Conservation (phyloP, 1,140 invertebrate genomes). For the Anastatus disparis region DNA sequence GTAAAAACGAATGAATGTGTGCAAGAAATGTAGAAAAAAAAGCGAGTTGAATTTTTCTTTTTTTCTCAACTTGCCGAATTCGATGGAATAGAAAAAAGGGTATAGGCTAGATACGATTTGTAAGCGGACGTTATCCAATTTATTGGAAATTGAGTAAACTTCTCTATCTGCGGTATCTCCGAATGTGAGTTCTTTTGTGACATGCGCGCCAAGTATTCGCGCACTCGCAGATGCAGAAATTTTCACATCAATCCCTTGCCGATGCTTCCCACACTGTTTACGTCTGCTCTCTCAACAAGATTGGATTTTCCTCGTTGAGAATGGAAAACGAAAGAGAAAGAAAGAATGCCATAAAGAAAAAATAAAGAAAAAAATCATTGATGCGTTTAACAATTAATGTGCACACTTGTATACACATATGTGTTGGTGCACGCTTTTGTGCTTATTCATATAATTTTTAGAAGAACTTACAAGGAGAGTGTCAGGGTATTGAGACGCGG, state of each 20-base stretch:
- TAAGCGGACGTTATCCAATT: not conserved
- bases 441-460: no score
- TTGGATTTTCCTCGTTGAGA: slow-evolving; percentile 61
- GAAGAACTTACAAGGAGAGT: no score
- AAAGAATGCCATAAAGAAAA: no score
- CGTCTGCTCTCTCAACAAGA: not conserved
- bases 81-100: not conserved
- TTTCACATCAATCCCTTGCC: not conserved
- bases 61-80: not conserved
- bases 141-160: slow-evolving; percentile 14
- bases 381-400: no score
- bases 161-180: slow-evolving; percentile 11
- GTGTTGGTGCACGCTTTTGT: no score
- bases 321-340: no score
- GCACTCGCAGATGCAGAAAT: not conserved
- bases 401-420: no score
- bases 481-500: no score
- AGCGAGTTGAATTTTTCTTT: not conserved
- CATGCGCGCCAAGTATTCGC: not conserved
- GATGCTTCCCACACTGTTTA: not conserved
- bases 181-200: slow-evolving; percentile 4
- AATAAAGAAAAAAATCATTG: no score
- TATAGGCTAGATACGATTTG: not conserved
- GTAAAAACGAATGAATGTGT: not conserved
- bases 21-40: not conserved